Evolutionary conservation across 2,888 invertebrate species (phyloP), one percentile per base, ranked within the genome.

Genomic region (Gymnocheta viridis): DNA sequence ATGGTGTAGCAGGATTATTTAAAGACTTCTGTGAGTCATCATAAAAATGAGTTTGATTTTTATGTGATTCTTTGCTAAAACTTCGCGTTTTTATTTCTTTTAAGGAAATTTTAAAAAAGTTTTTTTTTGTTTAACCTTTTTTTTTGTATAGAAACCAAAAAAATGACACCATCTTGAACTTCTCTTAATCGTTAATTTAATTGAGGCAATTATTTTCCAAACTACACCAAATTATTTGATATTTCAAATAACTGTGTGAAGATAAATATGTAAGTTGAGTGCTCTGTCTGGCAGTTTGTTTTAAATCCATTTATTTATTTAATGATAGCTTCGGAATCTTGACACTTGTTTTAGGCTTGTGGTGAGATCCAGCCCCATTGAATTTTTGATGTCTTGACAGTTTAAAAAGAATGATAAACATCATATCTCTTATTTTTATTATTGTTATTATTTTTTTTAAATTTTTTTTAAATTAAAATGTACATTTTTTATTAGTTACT

Each of bases 101-200:
- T 38, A 19, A 17, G 70, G 76, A 60, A 58, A 64, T 87, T 86
- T 86, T 24, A 1, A 19, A 56, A 66, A 66, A 41, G 38, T 47
- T 27, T 22, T n/a, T 77, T 49, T 69, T 17, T 38, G 10, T 35
- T n/a, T 5, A 60, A 17, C 17, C 49, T 14, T 12, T 70, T 14
- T 44, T 62, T 2, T 32, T 32, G 17, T 32, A n/a, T 24, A 14
- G 7, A 38, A 72, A 5, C 10, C 10, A 29, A 19, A 35, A 58
- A 56, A 38, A 17, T 47, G 17, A 87, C 85, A 85, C 83, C 86
- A 82, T 86, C 85, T 82, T 86, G 22, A 76, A 41, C 35, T 54
- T 22, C 58, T 67, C 32, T 80, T 77, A 77, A 76, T 73, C 83
- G 82, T 86, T 86, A 85, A 86, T 76, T 79, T 86, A 86, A 85